A percentile compares a stretch with the other conserved stretches of the same genome.
Evolutionary conservation across 2,113 vertebrate genomes (phyloP).

Genomic region (Myotis davidii): DNA sequence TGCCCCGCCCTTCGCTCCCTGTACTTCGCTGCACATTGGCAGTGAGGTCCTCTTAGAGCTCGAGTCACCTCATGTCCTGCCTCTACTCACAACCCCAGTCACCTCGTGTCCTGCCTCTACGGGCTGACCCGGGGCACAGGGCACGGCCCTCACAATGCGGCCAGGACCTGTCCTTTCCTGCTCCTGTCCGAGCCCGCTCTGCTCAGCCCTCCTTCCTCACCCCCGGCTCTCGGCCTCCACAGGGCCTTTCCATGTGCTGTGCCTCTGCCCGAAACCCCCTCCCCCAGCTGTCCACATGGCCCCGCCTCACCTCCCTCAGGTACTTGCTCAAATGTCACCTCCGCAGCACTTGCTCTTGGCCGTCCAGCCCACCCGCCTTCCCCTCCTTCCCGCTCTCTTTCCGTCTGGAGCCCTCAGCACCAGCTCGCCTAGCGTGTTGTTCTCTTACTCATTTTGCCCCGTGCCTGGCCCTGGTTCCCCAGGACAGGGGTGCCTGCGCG

Average conservation of each 20-base stretch:
- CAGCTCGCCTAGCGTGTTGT: neutral
- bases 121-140: neutral
- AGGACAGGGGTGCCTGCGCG: fast-evolving
- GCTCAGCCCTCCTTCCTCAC: neutral
- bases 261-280: neutral
- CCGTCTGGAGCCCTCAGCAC: neutral
- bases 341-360: neutral
- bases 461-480: neutral
- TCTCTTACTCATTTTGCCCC: neutral
- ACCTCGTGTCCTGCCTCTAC: too few relatives aligned
- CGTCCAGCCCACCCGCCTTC: too few relatives aligned
- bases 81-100: too few relatives aligned
- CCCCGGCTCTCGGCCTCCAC: neutral
- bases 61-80: too few relatives aligned
- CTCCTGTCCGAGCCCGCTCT: neutral
- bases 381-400: neutral
- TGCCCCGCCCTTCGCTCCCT: neutral
- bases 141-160: neutral
- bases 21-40: too few relatives aligned
- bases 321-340: neutral
- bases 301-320: too few relatives aligned
- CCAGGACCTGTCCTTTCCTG: neutral
- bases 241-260: neutral
- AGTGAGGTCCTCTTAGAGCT: neutral
- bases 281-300: neutral